These are phyloP conservation scores for Psophia crepitans DNA, from an alignment of 2,113 vertebrate genomes.

Conservation along the genomic window DNA sequence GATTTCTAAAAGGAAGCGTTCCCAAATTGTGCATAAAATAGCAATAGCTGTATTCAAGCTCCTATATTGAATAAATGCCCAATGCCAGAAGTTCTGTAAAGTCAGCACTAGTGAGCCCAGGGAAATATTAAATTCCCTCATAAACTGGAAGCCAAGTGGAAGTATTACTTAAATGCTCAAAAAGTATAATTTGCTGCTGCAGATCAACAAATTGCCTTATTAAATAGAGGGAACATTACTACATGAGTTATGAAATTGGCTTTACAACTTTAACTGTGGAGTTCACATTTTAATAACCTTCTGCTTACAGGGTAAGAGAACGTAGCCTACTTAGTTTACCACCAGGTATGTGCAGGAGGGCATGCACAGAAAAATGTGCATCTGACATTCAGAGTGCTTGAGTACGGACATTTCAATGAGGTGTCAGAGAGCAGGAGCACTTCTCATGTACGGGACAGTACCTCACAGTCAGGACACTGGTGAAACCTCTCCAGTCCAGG, in stretches of 20 bases:
- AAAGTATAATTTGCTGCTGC: slow-evolving; percentile 48
- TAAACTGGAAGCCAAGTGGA: slow-evolving; percentile 60
- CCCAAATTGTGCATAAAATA: slow-evolving; percentile 43
- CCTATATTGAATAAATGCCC: slow-evolving; percentile 56
- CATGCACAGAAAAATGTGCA: background rate
- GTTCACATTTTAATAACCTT: background rate
- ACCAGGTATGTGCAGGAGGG: background rate
- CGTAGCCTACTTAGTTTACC: background rate
- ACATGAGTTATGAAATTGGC: slow-evolving; percentile 20
- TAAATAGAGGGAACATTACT: slow-evolving; percentile 38
- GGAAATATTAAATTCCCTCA: slow-evolving; percentile 48
- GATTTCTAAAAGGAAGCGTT: background rate
- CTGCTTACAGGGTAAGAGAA: background rate
- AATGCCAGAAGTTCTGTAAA: slow-evolving; percentile 34
- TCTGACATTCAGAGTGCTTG: background rate
- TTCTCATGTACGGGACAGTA: rapidly evolving
- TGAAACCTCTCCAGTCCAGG: background rate
- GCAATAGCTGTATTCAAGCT: slow-evolving; percentile 46
- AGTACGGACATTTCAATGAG: background rate
- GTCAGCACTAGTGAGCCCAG: slow-evolving; percentile 49
- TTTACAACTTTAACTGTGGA: background rate
- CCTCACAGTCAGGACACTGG: background rate
- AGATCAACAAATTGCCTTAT: slow-evolving; percentile 17
- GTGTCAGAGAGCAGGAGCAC: background rate
- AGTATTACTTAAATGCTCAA: slow-evolving; percentile 51